These are phyloP conservation scores for Parazoanthus atlanticus DNA, from an alignment of 92 coral and sea anemone species.

Conservation along the genomic window DNA sequence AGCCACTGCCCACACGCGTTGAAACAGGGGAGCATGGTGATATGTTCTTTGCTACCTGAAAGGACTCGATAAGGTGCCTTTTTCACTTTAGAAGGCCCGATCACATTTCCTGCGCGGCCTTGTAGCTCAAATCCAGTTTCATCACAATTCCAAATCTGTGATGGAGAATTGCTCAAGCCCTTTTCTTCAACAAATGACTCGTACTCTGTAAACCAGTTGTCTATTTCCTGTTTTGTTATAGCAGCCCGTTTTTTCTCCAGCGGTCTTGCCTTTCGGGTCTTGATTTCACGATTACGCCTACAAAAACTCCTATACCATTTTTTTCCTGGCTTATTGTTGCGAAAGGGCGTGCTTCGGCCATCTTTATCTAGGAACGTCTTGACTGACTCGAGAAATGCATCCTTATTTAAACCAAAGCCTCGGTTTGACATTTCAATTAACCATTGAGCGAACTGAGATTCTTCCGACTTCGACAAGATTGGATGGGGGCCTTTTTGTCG, in stretches of 20 bases:
- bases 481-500: constrained; percentile 39
- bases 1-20: constrained; percentile 64
- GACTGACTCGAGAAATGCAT: constrained; percentile 53
- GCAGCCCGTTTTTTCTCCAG: constrained; percentile 46
- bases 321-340: constrained; percentile 45
- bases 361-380: constrained; percentile 44
- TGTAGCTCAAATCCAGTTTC: constrained; percentile 63
- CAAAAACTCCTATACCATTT: constrained; percentile 60
- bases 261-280: neutral
- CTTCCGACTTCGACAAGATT: constrained; percentile 40
- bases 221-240: constrained; percentile 46
- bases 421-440: constrained; percentile 48
- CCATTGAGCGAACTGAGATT: constrained; percentile 52
- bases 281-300: neutral
- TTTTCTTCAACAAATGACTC: constrained; percentile 40
- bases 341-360: neutral
- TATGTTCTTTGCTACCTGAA: constrained; percentile 51
- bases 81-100: constrained; percentile 55
- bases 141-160: constrained; percentile 64
- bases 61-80: constrained; percentile 56
- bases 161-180: constrained; percentile 43
- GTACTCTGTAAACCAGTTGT: constrained; percentile 49
- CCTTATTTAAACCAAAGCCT: constrained; percentile 51
- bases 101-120: constrained; percentile 59
- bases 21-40: constrained; percentile 58